phyloP scores from a whole-genome alignment of 2,113 vertebrate genomes.

The Gallinago jamesoni region DNA sequence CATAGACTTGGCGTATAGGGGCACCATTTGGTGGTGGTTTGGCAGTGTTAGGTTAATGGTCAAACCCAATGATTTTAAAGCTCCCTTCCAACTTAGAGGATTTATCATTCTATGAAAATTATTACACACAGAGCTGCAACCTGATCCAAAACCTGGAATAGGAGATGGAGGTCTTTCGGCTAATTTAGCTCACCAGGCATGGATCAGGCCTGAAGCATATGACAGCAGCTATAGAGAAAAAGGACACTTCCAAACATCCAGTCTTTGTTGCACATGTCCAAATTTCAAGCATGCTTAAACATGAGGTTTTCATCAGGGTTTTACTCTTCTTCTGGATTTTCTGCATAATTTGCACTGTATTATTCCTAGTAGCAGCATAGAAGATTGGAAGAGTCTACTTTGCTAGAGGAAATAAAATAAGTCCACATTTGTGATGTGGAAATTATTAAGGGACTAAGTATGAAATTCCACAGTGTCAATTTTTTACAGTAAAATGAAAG shows the following conservation, averaged over 20 bases:
- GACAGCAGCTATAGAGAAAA: not conserved
- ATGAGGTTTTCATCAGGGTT: not conserved
- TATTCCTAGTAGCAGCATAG: not conserved
- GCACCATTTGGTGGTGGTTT: not conserved
- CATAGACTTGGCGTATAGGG: not conserved
- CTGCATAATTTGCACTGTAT: not conserved
- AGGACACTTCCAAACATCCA: not conserved
- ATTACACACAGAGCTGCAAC: not conserved
- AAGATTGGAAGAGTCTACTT: not conserved
- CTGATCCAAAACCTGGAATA: not conserved
- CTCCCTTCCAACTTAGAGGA: not conserved
- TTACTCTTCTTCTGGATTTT: not conserved
- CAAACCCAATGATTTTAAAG: not conserved
- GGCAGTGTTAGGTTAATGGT: not conserved
- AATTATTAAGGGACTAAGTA: not conserved
- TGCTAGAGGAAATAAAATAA: not conserved
- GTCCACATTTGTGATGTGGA: not conserved
- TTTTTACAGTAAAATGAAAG: slow-evolving; percentile 15
- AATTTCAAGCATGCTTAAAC: not conserved
- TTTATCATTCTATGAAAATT: not conserved
- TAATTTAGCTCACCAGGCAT: not conserved
- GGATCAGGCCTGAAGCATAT: not conserved
- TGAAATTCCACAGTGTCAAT: not conserved
- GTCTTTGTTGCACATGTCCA: not conserved
- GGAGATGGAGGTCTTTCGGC: not conserved